Conservation (phyloP, 2,888 invertebrate genomes). For the Ecdyonurus torrentis region DNA sequence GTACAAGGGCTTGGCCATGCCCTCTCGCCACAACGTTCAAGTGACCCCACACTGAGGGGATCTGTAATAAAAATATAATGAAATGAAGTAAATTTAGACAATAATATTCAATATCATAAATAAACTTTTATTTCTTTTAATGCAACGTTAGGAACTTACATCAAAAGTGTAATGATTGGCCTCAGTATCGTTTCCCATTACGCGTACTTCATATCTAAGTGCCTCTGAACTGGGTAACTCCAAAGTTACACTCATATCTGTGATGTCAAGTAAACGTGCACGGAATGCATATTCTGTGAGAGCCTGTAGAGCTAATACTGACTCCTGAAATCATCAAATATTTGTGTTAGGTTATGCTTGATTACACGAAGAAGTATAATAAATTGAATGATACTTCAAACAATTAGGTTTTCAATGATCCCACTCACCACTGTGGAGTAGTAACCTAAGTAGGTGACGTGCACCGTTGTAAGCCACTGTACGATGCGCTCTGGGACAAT, state of each 20-base stretch:
- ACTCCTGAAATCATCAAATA: slow-evolving; percentile 25
- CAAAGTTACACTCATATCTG: slow-evolving; percentile 24
- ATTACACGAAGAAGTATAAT: neutral
- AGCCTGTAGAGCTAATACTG: slow-evolving; percentile 32
- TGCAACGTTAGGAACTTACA: slow-evolving; percentile 18
- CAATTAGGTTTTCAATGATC: neutral
- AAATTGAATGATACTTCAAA: neutral
- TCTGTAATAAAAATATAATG: slow-evolving; percentile 19
- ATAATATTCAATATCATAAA: no score
- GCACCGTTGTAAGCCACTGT: slow-evolving; percentile 27
- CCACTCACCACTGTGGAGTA: slow-evolving; percentile 24
- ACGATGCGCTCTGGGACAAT: slow-evolving; percentile 25
- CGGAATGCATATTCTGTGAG: slow-evolving; percentile 29
- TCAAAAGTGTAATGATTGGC: slow-evolving; percentile 16
- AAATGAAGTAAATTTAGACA: no score
- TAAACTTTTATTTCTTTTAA: neutral
- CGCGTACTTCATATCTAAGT: slow-evolving; percentile 15
- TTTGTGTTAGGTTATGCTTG: neutral
- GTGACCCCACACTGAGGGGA: slow-evolving; percentile 31
- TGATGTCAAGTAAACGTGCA: slow-evolving; percentile 26
- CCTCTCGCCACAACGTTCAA: slow-evolving; percentile 32
- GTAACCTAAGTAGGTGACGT: slow-evolving; percentile 26
- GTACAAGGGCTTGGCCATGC: slow-evolving; percentile 33
- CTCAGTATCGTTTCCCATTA: slow-evolving; percentile 18
- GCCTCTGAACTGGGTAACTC: slow-evolving; percentile 21